Conservation (phyloP, 2,888 invertebrate species). For the Campaea margaritaria region DNA sequence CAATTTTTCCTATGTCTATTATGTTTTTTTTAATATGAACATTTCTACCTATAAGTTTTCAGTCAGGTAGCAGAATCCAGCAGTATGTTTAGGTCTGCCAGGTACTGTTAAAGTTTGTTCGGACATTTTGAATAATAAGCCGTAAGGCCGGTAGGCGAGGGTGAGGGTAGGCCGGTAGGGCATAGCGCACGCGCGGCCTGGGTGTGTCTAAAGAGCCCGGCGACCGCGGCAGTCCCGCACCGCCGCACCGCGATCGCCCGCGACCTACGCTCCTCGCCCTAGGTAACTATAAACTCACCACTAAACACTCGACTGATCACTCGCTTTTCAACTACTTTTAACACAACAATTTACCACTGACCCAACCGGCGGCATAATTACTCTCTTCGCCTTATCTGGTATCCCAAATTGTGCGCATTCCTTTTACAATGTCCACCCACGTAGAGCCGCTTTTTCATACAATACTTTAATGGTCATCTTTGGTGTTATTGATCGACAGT, state of each 20-base stretch:
- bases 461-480: conserved; percentile 35
- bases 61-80: too few relatives aligned
- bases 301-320: background rate
- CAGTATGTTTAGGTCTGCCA: background rate
- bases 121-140: conserved; percentile 39
- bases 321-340: conserved; percentile 20
- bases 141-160: conserved; percentile 50
- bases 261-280: conserved; percentile 40
- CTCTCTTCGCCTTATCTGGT: conserved; percentile 39
- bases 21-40: too few relatives aligned
- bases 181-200: conserved; percentile 75
- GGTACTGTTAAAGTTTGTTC: conserved; percentile 47
- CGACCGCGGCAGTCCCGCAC: conserved; percentile 71
- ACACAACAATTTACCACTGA: conserved; percentile 31
- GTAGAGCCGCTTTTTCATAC: conserved; percentile 54
- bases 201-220: conserved; percentile 75
- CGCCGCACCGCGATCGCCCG: conserved; percentile 55
- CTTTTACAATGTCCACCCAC: conserved; percentile 66
- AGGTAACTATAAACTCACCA: conserved; percentile 39
- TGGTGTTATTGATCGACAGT: conserved; percentile 34
- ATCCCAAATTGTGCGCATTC: conserved; percentile 58
- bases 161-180: conserved; percentile 38
- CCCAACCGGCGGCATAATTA: conserved; percentile 17
- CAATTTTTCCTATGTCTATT: too few relatives aligned
- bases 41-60: too few relatives aligned